phyloP scores from a whole-genome alignment of 1,140 invertebrate genomes.

The Medauroidea extradentata region DNA sequence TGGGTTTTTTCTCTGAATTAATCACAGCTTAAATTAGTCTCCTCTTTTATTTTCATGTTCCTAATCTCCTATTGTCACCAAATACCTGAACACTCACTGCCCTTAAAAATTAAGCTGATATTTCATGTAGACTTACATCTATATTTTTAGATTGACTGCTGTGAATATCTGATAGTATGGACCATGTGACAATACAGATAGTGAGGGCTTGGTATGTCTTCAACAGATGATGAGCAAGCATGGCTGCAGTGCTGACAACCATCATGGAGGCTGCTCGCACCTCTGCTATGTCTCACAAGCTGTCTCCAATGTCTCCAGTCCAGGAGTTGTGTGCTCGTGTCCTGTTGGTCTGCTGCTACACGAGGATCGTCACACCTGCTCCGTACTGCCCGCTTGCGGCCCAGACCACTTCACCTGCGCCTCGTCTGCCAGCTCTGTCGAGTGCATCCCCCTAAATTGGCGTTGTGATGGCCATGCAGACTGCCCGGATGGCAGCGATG shows the following conservation, averaged over 20 bases:
- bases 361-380: conserved; percentile 62
- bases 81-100: no score
- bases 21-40: no score
- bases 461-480: conserved; percentile 80
- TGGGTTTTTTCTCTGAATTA: no score
- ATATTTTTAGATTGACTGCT: no score
- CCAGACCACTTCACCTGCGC: conserved; percentile 73
- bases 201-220: no score
- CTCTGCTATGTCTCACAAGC: conserved; percentile 52
- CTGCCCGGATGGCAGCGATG: conserved; percentile 78
- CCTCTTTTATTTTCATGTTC: no score
- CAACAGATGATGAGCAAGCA: conserved; percentile 31
- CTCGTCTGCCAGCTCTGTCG: conserved; percentile 42
- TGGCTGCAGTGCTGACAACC: conserved; percentile 39
- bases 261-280: conserved; percentile 60
- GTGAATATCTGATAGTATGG: no score
- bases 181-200: no score
- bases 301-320: conserved; percentile 29
- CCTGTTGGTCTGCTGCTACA: conserved; percentile 67
- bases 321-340: conserved; percentile 64
- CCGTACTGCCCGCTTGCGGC: conserved; percentile 66
- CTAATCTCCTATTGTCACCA: no score
- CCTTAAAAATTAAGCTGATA: no score
- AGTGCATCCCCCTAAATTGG: conserved; percentile 82
- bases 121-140: no score